Conservation (phyloP, 2,797 vertebrate species). For the Megalops cyprinoides region DNA sequence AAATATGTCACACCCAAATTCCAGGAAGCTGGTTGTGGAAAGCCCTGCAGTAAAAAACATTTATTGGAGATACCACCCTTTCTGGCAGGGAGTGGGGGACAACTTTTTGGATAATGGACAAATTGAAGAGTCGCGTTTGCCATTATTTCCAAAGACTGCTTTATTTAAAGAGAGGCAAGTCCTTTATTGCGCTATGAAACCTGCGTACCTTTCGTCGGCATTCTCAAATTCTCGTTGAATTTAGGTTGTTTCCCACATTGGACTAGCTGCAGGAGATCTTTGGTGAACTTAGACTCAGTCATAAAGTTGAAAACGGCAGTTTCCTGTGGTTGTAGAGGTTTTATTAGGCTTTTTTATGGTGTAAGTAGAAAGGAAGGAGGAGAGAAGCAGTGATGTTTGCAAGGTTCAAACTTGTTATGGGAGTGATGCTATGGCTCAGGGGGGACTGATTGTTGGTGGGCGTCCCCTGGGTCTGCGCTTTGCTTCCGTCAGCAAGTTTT, state of each 20-base stretch:
- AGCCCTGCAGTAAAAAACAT: background rate
- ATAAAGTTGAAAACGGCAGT: background rate
- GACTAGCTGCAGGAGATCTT: background rate
- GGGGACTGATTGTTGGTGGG: background rate
- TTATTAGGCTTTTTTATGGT: slow-evolving; percentile 29
- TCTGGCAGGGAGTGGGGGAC: background rate
- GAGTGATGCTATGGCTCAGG: slow-evolving; percentile 34
- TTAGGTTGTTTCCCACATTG: background rate
- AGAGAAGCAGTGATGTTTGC: slow-evolving; percentile 17
- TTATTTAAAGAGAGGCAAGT: background rate
- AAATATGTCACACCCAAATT: background rate
- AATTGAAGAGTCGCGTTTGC: background rate
- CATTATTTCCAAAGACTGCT: background rate
- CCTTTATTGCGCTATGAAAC: background rate
- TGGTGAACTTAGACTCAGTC: background rate
- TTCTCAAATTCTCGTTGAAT: background rate
- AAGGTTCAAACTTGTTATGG: slow-evolving; percentile 57
- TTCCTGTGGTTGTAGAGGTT: background rate
- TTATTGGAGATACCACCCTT: background rate
- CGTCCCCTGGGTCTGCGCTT: slow-evolving; percentile 48
- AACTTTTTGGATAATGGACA: background rate
- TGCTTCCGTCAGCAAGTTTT: slow-evolving; percentile 62
- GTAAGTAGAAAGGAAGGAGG: background rate
- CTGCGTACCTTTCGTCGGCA: background rate
- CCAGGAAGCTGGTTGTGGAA: background rate